Evolutionary conservation across 64 coral and sea anemone genomes (phyloP).

Genomic region (Pachyseris speciosa): DNA sequence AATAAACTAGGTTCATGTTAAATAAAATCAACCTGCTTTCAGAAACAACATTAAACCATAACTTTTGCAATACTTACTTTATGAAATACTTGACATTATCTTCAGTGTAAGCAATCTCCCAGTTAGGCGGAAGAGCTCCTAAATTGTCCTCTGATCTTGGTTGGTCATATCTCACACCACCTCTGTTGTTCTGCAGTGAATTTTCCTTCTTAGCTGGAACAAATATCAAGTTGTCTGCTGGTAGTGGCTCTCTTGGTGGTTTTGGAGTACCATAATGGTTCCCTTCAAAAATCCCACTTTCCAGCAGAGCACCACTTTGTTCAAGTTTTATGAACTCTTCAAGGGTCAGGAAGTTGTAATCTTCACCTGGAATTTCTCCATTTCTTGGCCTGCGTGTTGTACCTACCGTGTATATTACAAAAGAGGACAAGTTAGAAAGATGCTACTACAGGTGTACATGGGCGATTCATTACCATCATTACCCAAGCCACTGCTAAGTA

Average conservation of each 20-base stretch:
- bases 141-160: slow-evolving; percentile 46
- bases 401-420: slow-evolving; percentile 21
- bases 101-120: slow-evolving; percentile 97
- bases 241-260: slow-evolving; percentile 79
- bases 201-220: neutral
- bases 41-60: neutral
- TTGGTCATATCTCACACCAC: neutral
- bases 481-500: too few species aligned
- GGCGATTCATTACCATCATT: too few species aligned
- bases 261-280: slow-evolving; percentile 98
- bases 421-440: too few species aligned
- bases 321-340: slow-evolving; percentile 84
- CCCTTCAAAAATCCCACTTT: slow-evolving; percentile 91
- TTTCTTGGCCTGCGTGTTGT: slow-evolving; percentile 86
- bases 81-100: slow-evolving; percentile 97
- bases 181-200: neutral
- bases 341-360: slow-evolving; percentile 86
- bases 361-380: slow-evolving; percentile 87
- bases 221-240: slow-evolving; percentile 42
- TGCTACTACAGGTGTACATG: too few species aligned
- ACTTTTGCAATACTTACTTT: slow-evolving; percentile 61
- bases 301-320: slow-evolving; percentile 81
- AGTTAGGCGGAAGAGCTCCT: slow-evolving; percentile 85
- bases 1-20: too few species aligned
- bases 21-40: too few species aligned